Percentiles rank a stretch among this genome's conserved stretches.
phyloP scores from a whole-genome alignment of 2,888 invertebrate species.

The Yponomeuta malinellus region DNA sequence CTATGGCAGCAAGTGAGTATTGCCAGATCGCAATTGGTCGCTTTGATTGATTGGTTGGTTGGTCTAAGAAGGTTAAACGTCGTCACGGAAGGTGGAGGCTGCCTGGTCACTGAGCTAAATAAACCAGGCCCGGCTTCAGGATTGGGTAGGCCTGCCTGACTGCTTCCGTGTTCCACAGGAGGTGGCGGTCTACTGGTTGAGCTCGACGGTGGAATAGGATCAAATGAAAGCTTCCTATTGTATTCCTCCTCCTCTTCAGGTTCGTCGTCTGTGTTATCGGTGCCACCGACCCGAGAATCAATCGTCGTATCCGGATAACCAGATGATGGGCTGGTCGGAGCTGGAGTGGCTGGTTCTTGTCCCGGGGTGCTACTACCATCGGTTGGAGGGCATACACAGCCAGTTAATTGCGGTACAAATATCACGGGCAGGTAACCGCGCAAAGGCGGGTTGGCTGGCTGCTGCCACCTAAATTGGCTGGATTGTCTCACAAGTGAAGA shows the following conservation, averaged over 20 bases:
- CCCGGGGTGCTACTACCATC: background rate
- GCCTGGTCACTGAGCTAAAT: constrained; percentile 7
- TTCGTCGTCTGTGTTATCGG: constrained; percentile 37
- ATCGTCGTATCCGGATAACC: background rate
- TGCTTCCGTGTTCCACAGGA: constrained; percentile 44
- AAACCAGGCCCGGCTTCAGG: constrained; percentile 13
- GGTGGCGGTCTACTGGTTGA: constrained; percentile 32
- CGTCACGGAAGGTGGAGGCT: background rate
- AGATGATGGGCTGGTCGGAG: background rate
- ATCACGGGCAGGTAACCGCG: constrained; percentile 20
- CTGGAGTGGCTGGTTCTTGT: background rate
- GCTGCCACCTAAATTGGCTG: constrained; percentile 20
- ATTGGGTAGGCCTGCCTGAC: constrained; percentile 29
- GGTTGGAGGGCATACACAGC: constrained; percentile 13
- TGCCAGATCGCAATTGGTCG: constrained; percentile 49
- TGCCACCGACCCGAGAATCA: constrained; percentile 34
- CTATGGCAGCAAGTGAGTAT: constrained; percentile 53
- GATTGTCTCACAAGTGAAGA: constrained; percentile 23
- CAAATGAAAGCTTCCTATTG: constrained; percentile 52
- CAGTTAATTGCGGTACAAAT: constrained; percentile 15
- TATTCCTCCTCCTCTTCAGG: constrained; percentile 34
- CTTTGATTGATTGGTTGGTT: no score
- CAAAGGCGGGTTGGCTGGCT: background rate
- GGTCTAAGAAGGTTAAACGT: background rate
- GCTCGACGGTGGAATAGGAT: constrained; percentile 34